These are phyloP conservation scores for Synanceia verrucosa DNA, from an alignment of 2,797 vertebrate genomes.

Conservation along the genomic window DNA sequence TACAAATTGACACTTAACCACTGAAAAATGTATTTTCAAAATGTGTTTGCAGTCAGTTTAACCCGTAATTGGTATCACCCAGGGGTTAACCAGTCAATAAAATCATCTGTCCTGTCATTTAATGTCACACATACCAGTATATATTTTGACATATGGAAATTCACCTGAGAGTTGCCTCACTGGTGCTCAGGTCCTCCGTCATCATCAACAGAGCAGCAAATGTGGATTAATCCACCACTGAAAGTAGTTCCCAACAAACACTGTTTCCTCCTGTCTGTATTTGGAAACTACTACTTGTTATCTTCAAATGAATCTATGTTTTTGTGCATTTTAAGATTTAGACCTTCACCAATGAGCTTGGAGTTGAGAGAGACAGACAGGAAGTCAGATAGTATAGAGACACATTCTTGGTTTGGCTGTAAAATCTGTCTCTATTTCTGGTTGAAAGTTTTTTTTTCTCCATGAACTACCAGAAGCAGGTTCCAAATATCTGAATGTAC, in stretches of 20 bases:
- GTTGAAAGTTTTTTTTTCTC: no score
- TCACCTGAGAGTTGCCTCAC: not conserved
- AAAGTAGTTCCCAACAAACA: no score
- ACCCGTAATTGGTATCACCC: not conserved
- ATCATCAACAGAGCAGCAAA: no score
- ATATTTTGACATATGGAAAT: not conserved
- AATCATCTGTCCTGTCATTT: not conserved
- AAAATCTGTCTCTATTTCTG: no score
- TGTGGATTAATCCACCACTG: no score
- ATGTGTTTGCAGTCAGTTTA: not conserved
- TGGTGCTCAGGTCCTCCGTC: no score
- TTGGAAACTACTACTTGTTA: not conserved
- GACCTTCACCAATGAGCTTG: not conserved
- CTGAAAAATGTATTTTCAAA: not conserved
- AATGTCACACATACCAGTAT: no score
- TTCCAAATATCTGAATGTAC: not conserved
- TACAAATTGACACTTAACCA: not conserved
- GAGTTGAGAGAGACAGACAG: not conserved
- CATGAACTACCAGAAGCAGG: slow-evolving; percentile 1
- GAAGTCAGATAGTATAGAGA: not conserved
- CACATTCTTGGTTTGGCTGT: not conserved
- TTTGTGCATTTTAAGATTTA: not conserved
- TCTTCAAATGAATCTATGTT: not conserved
- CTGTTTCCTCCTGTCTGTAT: no score
- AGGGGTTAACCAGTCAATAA: not conserved